Base-by-base conservation (phyloP, 2,888 invertebrate species). In the Callosobruchus maculatus region DNA sequence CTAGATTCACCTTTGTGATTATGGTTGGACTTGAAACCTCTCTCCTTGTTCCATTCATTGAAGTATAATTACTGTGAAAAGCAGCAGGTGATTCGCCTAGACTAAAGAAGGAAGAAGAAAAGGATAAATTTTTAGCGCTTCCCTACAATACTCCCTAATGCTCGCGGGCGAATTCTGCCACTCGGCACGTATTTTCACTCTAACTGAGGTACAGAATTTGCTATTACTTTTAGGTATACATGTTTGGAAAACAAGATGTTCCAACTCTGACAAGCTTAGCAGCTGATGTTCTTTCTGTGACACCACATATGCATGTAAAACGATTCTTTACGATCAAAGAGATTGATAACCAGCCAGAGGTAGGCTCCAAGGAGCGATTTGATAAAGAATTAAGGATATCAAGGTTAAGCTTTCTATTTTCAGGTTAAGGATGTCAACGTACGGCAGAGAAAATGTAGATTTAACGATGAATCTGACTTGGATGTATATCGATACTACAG, bases 391-490 rank as follows among this genome's bases (percentile, higher is more conserved):
- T 26, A 7, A 26, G 2, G 2, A 26, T 26, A 26, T 7, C 26
- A 26, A 4, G 7, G 2, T 7, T 26, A 26, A 26, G 7, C 3
- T 26, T 26, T 26, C 26, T 18, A 67, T 81, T 80, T 71, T 80
- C n/a, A 87, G 83, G 85, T 91, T 0, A 88, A 89, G 0, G 89
- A 90, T 71, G 91, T 93, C 0, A 89, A 90, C 7, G 87, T 91
- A 0, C 83, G 88, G 9, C 93, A 93, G 83, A 89, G 95, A 9
- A 91, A 92, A 70, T 95, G 95, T 81, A 91, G 92, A 13, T 94
- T 93, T 83, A 88, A 89, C 70, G 87, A 91, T 74, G 95, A 95
- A 85, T 92, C 92, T 72, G 85, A 89, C 71, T 86, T 90, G 13
- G 88, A 90, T 26, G 88, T 93, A 0, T 93, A 93, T 83, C 88